These are phyloP conservation scores for Onychostoma macrolepis DNA, from an alignment of 2,113 vertebrate genomes.

Conservation along the genomic window DNA sequence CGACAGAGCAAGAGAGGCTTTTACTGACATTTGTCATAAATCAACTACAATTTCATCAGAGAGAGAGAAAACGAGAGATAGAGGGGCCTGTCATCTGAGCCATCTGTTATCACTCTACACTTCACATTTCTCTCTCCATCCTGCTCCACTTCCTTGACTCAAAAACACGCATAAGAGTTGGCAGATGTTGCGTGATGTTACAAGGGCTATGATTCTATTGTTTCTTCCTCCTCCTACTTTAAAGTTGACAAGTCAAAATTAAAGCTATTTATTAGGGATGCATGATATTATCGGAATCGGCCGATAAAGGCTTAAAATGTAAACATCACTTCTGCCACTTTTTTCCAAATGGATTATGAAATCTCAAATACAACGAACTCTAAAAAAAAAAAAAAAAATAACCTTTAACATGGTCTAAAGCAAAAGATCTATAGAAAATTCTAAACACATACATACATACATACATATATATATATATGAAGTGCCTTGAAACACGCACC, in stretches of 20 bases:
- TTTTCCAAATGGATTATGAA: too few relatives aligned
- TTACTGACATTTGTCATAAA: slow-evolving; percentile 89
- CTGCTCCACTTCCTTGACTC: not conserved
- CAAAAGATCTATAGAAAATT: too few relatives aligned
- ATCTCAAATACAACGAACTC: too few relatives aligned
- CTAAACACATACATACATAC: too few relatives aligned
- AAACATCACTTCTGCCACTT: too few relatives aligned
- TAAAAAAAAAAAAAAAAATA: too few relatives aligned
- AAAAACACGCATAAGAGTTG: not conserved
- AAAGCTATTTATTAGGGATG: not conserved
- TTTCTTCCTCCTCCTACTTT: not conserved
- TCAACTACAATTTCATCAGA: slow-evolving; percentile 89
- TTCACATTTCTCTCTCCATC: slow-evolving; percentile 54
- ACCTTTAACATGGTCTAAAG: too few relatives aligned
- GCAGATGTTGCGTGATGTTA: slow-evolving; percentile 19
- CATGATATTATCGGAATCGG: too few relatives aligned
- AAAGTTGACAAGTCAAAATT: not conserved
- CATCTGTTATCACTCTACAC: slow-evolving; percentile 70
- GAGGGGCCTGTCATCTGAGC: slow-evolving; percentile 67
- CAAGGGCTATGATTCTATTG: not conserved
- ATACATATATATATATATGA: too few relatives aligned
- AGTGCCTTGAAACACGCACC: too few relatives aligned
- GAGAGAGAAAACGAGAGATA: slow-evolving; percentile 39
- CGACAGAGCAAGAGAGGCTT: slow-evolving; percentile 82
- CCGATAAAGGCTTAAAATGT: too few relatives aligned